Conservation (phyloP, 2,113 vertebrate species). For the Cygnus atratus region DNA sequence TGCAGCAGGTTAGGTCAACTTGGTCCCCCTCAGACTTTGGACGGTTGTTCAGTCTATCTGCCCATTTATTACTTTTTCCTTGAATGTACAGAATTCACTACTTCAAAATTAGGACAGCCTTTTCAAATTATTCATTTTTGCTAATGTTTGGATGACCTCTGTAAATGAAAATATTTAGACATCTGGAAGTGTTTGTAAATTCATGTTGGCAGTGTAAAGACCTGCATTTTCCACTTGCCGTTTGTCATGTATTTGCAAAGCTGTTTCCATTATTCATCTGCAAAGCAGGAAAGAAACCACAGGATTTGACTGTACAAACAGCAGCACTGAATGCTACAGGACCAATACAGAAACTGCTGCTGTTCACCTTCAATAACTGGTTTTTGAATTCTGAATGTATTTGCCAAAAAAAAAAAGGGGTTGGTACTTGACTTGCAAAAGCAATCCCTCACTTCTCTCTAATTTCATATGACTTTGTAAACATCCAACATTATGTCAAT, state of each 20-base stretch:
- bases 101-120: not conserved
- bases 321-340: not conserved
- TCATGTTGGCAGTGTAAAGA: not conserved
- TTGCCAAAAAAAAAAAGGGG: not conserved
- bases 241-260: not conserved
- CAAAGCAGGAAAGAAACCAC: not conserved
- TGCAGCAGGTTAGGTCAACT: not conserved
- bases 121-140: not conserved
- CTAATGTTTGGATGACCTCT: not conserved
- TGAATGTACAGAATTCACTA: not conserved
- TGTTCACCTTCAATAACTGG: not conserved
- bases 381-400: not conserved
- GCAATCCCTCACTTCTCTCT: not conserved
- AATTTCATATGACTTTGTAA: not conserved
- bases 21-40: not conserved
- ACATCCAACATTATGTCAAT: not conserved
- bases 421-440: not conserved
- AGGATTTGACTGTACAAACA: not conserved
- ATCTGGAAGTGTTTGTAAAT: not conserved
- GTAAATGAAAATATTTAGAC: not conserved
- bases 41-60: not conserved
- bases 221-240: not conserved
- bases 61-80: not conserved
- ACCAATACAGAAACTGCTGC: not conserved
- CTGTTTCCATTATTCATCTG: not conserved